Evolutionary conservation across 2,113 vertebrate species (phyloP).

Genomic region (Petaurus breviceps): DNA sequence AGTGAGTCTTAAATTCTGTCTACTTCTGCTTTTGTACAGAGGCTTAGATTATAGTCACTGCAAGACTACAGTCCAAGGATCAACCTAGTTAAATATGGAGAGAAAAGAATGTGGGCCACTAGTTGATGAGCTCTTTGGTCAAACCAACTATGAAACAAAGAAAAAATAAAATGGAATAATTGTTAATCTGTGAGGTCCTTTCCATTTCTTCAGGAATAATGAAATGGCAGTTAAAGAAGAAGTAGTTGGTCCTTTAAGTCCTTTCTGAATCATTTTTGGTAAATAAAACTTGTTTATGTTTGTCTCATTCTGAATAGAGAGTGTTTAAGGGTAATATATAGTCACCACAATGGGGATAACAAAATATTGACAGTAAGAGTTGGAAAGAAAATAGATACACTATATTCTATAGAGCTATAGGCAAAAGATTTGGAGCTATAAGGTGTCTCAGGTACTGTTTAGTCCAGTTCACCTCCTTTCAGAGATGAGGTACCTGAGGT

Average conservation of each 20-base stretch:
- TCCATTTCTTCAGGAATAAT: neutral
- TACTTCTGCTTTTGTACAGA: neutral
- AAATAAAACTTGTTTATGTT: neutral
- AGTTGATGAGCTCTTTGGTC: neutral
- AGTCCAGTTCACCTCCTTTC: neutral
- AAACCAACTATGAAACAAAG: neutral
- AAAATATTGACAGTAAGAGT: neutral
- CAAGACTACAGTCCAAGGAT: neutral
- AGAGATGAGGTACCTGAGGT: neutral
- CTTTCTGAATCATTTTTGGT: neutral
- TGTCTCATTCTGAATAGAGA: neutral
- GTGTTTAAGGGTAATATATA: neutral
- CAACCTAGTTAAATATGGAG: neutral
- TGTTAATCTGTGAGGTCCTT: neutral
- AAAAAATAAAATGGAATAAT: neutral
- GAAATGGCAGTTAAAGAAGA: neutral
- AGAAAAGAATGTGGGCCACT: neutral
- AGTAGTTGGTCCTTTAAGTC: neutral
- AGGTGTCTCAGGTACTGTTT: neutral
- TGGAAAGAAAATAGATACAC: neutral
- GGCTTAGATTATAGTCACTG: too few relatives aligned
- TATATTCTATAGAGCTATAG: neutral
- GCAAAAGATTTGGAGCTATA: neutral
- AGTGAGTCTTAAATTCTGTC: neutral
- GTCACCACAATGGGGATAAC: neutral